These are phyloP conservation scores for Girardinichthys multiradiatus DNA, from an alignment of 2,113 vertebrate genomes.

Conservation along the genomic window DNA sequence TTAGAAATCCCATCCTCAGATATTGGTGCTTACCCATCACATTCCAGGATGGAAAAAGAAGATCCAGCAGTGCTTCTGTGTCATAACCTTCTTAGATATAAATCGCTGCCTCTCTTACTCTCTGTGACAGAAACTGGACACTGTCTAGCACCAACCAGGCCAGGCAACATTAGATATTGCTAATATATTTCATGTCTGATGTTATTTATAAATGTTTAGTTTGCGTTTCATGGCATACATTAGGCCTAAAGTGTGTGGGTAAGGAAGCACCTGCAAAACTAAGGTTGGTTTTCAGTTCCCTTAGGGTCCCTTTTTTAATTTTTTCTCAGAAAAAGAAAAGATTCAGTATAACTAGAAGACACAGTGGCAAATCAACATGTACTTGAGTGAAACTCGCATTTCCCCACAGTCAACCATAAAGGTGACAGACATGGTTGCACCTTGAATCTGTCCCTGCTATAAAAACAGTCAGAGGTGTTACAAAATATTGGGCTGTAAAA, in stretches of 20 bases:
- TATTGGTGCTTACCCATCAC: conserved; percentile 28
- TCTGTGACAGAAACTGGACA: conserved; percentile 60
- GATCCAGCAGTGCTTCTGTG: conserved; percentile 12
- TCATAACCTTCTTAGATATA: conserved; percentile 40
- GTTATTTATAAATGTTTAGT: conserved; percentile 44
- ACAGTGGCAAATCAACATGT: neutral
- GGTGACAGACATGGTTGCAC: neutral
- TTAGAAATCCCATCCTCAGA: conserved; percentile 39
- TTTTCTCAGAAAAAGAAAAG: neutral
- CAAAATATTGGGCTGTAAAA: neutral
- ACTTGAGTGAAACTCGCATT: neutral
- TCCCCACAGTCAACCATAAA: neutral
- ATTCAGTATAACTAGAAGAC: neutral
- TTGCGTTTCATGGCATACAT: conserved; percentile 13
- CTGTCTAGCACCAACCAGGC: conserved; percentile 46
- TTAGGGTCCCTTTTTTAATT: neutral
- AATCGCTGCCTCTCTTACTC: conserved; percentile 37
- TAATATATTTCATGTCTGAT: conserved; percentile 34
- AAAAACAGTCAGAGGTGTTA: neutral
- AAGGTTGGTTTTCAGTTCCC: neutral
- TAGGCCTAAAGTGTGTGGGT: neutral
- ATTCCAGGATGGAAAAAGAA: conserved; percentile 30
- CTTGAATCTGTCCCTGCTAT: neutral
- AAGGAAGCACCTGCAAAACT: conserved; percentile 1
- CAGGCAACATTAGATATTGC: conserved; percentile 34